phyloP scores from a whole-genome alignment of 1,140 invertebrate species.

The Copidosoma floridanum region DNA sequence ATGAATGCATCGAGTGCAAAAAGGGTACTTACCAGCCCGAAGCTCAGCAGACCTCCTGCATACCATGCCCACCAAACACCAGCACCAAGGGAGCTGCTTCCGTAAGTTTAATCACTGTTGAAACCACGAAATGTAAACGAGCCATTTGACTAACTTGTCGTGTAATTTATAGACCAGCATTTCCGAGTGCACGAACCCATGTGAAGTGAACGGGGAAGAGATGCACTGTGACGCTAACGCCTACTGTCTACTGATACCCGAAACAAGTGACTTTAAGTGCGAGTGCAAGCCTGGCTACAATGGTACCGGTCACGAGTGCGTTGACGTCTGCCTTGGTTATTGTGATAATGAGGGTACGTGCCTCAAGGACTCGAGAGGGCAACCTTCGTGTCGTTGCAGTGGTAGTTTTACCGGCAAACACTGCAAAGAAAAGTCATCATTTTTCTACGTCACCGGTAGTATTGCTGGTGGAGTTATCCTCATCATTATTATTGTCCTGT shows the following conservation, averaged over 20 bases:
- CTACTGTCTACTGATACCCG: conserved; percentile 80
- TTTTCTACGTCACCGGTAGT: conserved; percentile 91
- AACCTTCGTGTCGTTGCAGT: conserved; percentile 83
- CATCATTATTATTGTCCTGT: conserved; percentile 85
- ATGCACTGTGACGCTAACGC: conserved; percentile 87
- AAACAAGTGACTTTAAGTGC: conserved; percentile 86
- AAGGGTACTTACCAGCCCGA: conserved; percentile 92
- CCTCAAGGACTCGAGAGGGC: conserved; percentile 78
- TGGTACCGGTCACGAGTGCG: conserved; percentile 78
- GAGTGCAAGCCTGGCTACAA: conserved; percentile 94
- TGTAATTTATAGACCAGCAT: conserved; percentile 64
- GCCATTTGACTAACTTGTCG: too few relatives aligned
- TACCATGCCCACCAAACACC: conserved; percentile 88
- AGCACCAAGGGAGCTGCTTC: conserved; percentile 82
- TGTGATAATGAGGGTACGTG: conserved; percentile 92
- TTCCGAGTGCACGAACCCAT: conserved; percentile 88
- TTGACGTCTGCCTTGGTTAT: conserved; percentile 81
- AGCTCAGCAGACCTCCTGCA: conserved; percentile 83
- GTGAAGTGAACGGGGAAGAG: conserved; percentile 79
- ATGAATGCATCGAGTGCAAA: conserved; percentile 84
- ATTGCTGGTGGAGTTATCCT: conserved; percentile 89
- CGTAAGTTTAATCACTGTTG: conserved; percentile 57
- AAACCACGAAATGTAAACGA: neutral
- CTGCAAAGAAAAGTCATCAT: conserved; percentile 88
- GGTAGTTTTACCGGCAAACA: conserved; percentile 90